Base-by-base conservation (phyloP, 2,797 vertebrate genomes). In the Diceros bicornis region DNA sequence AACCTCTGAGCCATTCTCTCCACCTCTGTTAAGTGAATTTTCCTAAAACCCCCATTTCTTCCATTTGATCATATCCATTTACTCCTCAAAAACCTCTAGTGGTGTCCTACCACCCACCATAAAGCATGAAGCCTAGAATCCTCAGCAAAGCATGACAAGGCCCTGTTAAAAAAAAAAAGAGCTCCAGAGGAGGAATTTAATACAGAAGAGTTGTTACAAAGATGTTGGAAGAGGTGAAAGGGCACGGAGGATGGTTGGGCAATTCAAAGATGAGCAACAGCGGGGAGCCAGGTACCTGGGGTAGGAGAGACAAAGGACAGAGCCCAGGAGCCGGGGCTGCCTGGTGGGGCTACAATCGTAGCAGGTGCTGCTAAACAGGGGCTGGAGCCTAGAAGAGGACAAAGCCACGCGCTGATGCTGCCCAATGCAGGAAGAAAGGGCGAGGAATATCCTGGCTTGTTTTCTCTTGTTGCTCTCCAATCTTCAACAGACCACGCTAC, bases 11-110 rank as follows among this genome's bases (percentile, higher is more conserved):
- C 47, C 55, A 78, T 25, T 34, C 64, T 78, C 34, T 64, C 82
- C 44, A 83, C 17, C 29, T 90, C 69, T 90, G 29, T 37, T 92
- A 93, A 83, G 13, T 20, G 34, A 83, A 83, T 41, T 50, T 57
- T 61, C 41, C 75, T 59, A 11, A 52, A 90, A 61, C 17, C 55
- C 10, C 25, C 20, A 14, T 55, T 79, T 86, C 23, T 77, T 72
- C 59, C 64, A 5, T 66, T 64, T 52, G 32, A n/a, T 64, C 68
- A 32, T 2, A 9, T n/a, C 16, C 7, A 29, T 29, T 57, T 85
- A 32, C 57, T 89, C 44, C 79, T 87, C 55, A 74, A n/a, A 66
- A 87, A 44, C 34, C n/a, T 77, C 13, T 11, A 3, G 11, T 11
- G 18, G 8, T 50, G 18, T 57, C 59, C 61, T 29, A 69, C 66